A percentile compares a stretch with the other conserved stretches of the same genome.
phyloP scores from a whole-genome alignment of 1,140 invertebrate species.

The Manduca sexta region DNA sequence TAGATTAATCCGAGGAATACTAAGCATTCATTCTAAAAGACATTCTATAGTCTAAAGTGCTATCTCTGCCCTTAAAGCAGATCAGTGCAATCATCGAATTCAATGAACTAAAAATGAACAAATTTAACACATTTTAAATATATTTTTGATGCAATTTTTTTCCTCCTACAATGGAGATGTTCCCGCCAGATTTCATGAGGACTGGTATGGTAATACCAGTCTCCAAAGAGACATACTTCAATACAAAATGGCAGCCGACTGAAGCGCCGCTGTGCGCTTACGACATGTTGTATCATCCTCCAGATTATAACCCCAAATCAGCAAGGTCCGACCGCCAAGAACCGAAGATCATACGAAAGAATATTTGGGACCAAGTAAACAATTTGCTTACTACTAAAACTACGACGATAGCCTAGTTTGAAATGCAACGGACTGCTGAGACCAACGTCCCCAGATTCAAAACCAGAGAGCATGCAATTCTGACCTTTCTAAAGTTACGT shows the following conservation, averaged over 20 bases:
- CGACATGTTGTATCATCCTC: conserved; percentile 4
- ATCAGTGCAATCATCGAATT: too few species aligned
- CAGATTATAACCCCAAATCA: conserved; percentile 46
- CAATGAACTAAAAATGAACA: too few species aligned
- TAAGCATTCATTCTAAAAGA: too few species aligned
- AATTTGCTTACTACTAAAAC: not conserved
- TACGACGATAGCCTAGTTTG: not conserved
- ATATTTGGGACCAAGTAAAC: conserved; percentile 59
- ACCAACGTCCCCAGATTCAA: too few species aligned
- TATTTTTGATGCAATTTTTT: too few species aligned
- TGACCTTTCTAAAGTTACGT: too few species aligned
- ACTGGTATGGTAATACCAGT: conserved; percentile 56
- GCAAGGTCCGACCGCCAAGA: conserved; percentile 39
- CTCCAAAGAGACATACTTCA: conserved; percentile 48
- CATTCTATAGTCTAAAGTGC: too few species aligned
- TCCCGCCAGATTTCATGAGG: conserved; percentile 19
- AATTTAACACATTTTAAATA: too few species aligned
- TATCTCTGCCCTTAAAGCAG: too few species aligned
- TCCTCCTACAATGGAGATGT: conserved; percentile 8
- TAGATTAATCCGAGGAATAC: too few species aligned
- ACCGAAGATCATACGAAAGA: conserved; percentile 42
- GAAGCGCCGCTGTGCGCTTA: conserved; percentile 42
- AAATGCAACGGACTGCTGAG: too few species aligned
- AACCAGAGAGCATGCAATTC: too few species aligned
- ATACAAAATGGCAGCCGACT: conserved; percentile 40